These are phyloP conservation scores for Epinephelus moara DNA, from an alignment of 2,113 vertebrate genomes.

Conservation along the genomic window DNA sequence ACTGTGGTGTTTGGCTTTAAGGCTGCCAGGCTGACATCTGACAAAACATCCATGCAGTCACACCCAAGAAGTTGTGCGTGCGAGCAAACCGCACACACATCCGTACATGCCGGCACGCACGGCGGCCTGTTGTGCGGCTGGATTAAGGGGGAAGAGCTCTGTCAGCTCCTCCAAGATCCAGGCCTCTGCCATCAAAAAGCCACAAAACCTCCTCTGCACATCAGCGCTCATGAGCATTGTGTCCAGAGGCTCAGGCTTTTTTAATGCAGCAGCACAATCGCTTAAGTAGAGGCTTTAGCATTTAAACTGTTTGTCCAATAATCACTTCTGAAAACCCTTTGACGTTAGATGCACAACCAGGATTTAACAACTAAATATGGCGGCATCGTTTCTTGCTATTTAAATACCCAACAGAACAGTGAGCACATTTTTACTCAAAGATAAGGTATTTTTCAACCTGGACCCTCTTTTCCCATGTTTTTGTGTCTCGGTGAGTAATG, in stretches of 20 bases:
- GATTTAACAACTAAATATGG: background rate
- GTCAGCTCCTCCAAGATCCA: slow-evolving; percentile 59
- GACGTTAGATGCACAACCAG: background rate
- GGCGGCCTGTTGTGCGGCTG: slow-evolving; percentile 29
- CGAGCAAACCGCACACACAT: background rate
- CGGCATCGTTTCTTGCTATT: background rate
- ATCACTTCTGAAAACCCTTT: slow-evolving; percentile 2
- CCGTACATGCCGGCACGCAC: background rate
- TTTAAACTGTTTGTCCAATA: slow-evolving; percentile 18
- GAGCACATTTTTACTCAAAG: background rate
- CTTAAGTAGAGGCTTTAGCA: slow-evolving; percentile 36
- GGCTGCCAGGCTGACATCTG: slow-evolving; percentile 71
- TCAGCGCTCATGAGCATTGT: slow-evolving; percentile 32
- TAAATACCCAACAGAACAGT: background rate
- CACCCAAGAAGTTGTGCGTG: slow-evolving; percentile 53
- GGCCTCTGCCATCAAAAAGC: slow-evolving; percentile 61
- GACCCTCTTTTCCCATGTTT: no score
- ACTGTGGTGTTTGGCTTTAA: slow-evolving; percentile 69
- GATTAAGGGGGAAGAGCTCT: slow-evolving; percentile 63
- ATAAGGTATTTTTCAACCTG: no score
- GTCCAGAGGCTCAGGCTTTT: slow-evolving; percentile 16
- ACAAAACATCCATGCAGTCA: slow-evolving; percentile 69
- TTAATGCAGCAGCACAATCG: slow-evolving; percentile 13
- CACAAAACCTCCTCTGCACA: slow-evolving; percentile 43
- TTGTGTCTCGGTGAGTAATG: no score